Conservation (phyloP, 2,797 vertebrate species). For the Stomatorhinus walkeri region DNA sequence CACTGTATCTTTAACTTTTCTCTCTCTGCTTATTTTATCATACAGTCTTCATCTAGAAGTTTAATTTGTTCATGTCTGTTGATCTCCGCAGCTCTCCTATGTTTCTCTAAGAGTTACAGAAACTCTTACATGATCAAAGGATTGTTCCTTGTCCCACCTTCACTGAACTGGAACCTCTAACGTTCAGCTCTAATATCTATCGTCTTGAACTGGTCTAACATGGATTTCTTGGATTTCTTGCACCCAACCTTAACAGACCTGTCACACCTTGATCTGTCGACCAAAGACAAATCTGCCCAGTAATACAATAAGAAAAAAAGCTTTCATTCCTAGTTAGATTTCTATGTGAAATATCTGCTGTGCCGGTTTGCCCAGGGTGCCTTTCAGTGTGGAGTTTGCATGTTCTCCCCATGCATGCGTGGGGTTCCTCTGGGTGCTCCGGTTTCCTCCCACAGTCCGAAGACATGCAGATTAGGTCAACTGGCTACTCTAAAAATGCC, state of each 20-base stretch:
- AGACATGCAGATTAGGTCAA: too few species aligned
- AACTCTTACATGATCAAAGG: neutral
- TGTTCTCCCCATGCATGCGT: too few species aligned
- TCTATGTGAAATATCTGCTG: neutral
- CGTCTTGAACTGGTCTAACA: neutral
- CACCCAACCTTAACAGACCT: neutral
- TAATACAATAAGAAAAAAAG: neutral
- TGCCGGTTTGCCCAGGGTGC: neutral
- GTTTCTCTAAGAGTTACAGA: neutral
- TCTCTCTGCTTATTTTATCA: constrained; percentile 7
- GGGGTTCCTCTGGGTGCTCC: too few species aligned
- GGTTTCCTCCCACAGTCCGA: too few species aligned
- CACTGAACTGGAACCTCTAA: neutral
- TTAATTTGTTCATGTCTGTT: neutral
- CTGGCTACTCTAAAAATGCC: too few species aligned
- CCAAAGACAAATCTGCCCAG: neutral
- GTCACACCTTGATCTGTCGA: neutral
- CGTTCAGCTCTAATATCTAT: neutral
- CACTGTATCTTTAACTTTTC: neutral
- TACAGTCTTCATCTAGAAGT: neutral
- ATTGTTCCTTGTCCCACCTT: neutral
- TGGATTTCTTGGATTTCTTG: neutral
- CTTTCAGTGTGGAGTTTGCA: too few species aligned
- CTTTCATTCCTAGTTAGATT: neutral
- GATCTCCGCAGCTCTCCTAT: neutral